phyloP scores from a whole-genome alignment of 2,888 invertebrate genomes.

The Venusia cambrica region DNA sequence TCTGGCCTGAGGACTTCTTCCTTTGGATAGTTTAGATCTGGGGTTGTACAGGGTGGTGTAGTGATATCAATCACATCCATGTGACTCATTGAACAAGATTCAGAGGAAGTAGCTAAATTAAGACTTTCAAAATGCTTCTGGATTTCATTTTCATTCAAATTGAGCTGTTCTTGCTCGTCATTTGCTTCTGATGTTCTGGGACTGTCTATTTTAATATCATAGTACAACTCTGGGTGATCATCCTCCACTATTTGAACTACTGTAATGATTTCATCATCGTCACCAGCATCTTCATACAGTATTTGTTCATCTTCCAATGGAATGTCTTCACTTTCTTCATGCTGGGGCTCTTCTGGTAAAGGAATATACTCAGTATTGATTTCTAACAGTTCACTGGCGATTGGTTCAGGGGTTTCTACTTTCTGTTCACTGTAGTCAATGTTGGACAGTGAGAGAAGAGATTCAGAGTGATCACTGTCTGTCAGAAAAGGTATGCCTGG shows the following conservation, averaged over 20 bases:
- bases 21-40: slow-evolving; percentile 51
- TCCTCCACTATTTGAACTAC: slow-evolving; percentile 76
- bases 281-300: slow-evolving; percentile 51
- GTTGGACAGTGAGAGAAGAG: slow-evolving; percentile 14
- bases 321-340: slow-evolving; percentile 39
- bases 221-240: slow-evolving; percentile 66
- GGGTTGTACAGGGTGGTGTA: slow-evolving; percentile 48
- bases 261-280: slow-evolving; percentile 75
- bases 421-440: slow-evolving; percentile 25
- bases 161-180: slow-evolving; percentile 23
- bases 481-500: slow-evolving; percentile 29
- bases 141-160: slow-evolving; percentile 47
- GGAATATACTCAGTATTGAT: slow-evolving; percentile 24
- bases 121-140: slow-evolving; percentile 67
- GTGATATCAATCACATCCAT: slow-evolving; percentile 43
- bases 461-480: slow-evolving; percentile 28
- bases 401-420: slow-evolving; percentile 21
- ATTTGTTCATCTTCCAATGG: slow-evolving; percentile 51
- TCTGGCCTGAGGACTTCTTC: slow-evolving; percentile 58
- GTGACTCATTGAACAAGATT: slow-evolving; percentile 49
- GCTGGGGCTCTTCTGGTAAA: slow-evolving; percentile 27
- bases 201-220: slow-evolving; percentile 64
- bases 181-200: slow-evolving; percentile 43
- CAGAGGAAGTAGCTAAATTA: slow-evolving; percentile 44
- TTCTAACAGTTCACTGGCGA: slow-evolving; percentile 19